Evolutionary conservation across 2,888 invertebrate species (phyloP).

Genomic region (Aricia artaxerxes): DNA sequence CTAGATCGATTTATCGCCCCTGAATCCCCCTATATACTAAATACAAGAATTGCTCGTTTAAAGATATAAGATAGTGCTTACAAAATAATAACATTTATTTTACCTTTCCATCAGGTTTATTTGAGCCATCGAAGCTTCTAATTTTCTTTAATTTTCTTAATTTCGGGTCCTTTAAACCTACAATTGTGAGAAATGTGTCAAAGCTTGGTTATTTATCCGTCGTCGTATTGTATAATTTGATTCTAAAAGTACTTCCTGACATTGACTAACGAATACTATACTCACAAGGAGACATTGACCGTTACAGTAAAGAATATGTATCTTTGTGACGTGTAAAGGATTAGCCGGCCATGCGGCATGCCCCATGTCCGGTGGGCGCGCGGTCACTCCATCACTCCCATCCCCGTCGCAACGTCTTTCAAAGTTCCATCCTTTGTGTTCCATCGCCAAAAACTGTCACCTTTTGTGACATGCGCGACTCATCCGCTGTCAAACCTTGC

Average conservation of each 20-base stretch:
- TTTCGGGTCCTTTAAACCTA: neutral
- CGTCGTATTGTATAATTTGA: neutral
- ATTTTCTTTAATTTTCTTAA: neutral
- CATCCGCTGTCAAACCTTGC: conserved; percentile 78
- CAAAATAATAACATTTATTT: neutral
- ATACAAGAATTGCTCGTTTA: too few relatives aligned
- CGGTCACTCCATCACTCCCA: conserved; percentile 74
- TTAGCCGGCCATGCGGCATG: neutral
- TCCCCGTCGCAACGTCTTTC: conserved; percentile 75
- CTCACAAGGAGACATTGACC: neutral
- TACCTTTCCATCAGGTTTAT: too few relatives aligned
- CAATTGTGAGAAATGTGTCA: too few relatives aligned
- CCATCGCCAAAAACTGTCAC: conserved; percentile 63
- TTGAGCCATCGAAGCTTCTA: too few relatives aligned
- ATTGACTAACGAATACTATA: neutral
- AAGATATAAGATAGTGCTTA: neutral
- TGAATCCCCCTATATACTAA: too few relatives aligned
- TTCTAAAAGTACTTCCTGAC: neutral
- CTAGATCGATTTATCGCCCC: too few relatives aligned
- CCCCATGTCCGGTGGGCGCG: conserved; percentile 43
- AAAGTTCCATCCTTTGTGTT: conserved; percentile 67
- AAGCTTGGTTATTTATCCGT: neutral
- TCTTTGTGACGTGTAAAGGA: conserved; percentile 22
- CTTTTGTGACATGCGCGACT: conserved; percentile 66
- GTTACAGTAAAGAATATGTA: neutral